phyloP scores from a whole-genome alignment of 2,888 invertebrate species.

The Monopis laevigella region DNA sequence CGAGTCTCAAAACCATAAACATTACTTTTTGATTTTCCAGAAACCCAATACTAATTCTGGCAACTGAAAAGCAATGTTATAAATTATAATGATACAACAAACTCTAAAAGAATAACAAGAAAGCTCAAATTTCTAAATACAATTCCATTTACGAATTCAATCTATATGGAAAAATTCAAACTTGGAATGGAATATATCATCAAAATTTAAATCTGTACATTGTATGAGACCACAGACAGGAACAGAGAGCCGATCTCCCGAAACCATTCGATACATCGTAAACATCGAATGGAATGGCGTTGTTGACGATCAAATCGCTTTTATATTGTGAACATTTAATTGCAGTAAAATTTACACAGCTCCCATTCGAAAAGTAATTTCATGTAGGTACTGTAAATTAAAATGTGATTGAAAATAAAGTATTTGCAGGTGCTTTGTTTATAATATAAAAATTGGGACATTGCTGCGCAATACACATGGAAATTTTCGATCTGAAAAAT shows the following conservation, averaged over 20 bases:
- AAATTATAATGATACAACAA: no score
- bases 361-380: slow-evolving; percentile 8
- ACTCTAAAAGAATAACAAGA: no score
- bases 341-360: slow-evolving; percentile 16
- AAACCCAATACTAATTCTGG: no score
- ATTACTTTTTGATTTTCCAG: no score
- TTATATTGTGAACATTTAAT: slow-evolving; percentile 17
- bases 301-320: slow-evolving; percentile 19
- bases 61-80: no score
- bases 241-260: slow-evolving; percentile 1
- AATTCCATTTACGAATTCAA: no score
- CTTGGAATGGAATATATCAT: no score
- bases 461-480: no score
- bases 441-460: background rate
- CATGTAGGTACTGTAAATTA: slow-evolving; percentile 8
- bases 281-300: slow-evolving; percentile 10
- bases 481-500: no score
- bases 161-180: no score
- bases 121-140: no score
- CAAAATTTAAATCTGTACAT: background rate
- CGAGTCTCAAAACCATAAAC: no score
- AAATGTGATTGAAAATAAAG: slow-evolving; percentile 15
- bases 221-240: background rate
- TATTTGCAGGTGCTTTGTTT: slow-evolving; percentile 8
- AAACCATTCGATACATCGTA: slow-evolving; percentile 10